Conservation (phyloP, 2,888 invertebrate genomes). For the Crossocerus cetratus region DNA sequence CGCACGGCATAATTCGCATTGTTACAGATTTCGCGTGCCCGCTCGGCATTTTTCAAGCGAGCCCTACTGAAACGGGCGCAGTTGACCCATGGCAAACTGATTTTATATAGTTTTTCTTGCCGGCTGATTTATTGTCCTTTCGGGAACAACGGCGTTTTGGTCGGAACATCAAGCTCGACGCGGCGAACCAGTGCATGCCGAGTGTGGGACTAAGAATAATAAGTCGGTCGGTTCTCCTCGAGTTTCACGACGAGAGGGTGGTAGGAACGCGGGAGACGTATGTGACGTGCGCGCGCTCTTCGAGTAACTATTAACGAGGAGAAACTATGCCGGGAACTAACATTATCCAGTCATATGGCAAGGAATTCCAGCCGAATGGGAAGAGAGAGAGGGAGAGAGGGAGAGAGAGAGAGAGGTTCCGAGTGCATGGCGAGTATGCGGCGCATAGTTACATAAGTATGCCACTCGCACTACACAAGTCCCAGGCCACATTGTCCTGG, state of each 20-base stretch:
- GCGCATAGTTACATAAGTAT: conserved; percentile 65
- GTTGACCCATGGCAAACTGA: neutral
- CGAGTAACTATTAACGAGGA: conserved; percentile 26
- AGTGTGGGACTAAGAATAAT: conserved; percentile 1
- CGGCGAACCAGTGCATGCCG: neutral
- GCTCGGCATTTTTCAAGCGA: neutral
- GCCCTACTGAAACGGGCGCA: neutral
- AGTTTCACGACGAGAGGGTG: too few species aligned
- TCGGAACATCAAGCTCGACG: neutral
- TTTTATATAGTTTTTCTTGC: conserved; percentile 2
- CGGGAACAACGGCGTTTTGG: too few species aligned
- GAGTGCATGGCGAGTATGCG: conserved; percentile 45
- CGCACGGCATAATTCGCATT: neutral
- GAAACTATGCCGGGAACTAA: conserved; percentile 38
- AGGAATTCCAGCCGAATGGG: conserved; percentile 37
- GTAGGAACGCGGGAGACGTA: too few species aligned
- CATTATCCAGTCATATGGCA: conserved; percentile 28
- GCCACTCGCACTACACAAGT: conserved; percentile 20
- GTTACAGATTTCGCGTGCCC: conserved; percentile 5
- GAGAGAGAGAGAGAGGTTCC: too few species aligned
- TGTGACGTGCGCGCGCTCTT: neutral
- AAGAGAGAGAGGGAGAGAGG: conserved; percentile 2
- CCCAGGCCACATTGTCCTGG: conserved; percentile 33
- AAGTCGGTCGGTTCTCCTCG: neutral
- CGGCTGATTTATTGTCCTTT: neutral